Evolutionary conservation across 2,113 vertebrate genomes (phyloP).

Genomic region (Syngnathus floridae): DNA sequence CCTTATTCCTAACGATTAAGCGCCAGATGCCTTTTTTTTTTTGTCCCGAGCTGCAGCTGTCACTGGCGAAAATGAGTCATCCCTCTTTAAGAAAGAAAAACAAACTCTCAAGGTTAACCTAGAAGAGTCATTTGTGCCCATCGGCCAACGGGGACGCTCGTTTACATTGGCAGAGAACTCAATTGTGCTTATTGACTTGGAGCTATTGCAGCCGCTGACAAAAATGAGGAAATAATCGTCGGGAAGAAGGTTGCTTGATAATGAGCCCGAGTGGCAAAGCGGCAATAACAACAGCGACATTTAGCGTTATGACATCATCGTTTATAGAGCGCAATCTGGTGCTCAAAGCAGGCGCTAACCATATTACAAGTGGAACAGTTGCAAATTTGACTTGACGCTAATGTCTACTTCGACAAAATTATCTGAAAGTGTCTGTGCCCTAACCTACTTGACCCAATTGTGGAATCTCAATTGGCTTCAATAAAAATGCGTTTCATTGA

Average conservation of each 20-base stretch:
- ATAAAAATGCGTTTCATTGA: too few species aligned
- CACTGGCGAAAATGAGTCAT: constrained; percentile 1
- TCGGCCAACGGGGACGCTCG: neutral
- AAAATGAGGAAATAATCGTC: neutral
- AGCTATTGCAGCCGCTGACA: neutral
- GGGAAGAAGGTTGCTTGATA: neutral
- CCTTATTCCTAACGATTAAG: constrained; percentile 2
- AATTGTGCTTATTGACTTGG: neutral
- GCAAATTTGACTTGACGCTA: neutral
- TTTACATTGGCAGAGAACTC: neutral
- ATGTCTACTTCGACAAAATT: too few species aligned
- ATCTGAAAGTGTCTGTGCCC: too few species aligned
- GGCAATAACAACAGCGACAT: neutral
- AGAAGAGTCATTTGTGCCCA: neutral
- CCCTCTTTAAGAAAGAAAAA: neutral
- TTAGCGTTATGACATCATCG: neutral
- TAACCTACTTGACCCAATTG: too few species aligned
- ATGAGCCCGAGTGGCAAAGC: neutral
- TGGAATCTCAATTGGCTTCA: too few species aligned
- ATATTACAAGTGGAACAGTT: neutral
- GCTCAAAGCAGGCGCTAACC: neutral
- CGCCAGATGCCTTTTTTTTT: neutral
- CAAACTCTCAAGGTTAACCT: constrained; percentile 2
- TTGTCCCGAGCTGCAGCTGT: neutral
- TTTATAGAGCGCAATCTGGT: neutral